Base-by-base conservation (phyloP, 2,888 invertebrate species). In the Heliothis peltigera region DNA sequence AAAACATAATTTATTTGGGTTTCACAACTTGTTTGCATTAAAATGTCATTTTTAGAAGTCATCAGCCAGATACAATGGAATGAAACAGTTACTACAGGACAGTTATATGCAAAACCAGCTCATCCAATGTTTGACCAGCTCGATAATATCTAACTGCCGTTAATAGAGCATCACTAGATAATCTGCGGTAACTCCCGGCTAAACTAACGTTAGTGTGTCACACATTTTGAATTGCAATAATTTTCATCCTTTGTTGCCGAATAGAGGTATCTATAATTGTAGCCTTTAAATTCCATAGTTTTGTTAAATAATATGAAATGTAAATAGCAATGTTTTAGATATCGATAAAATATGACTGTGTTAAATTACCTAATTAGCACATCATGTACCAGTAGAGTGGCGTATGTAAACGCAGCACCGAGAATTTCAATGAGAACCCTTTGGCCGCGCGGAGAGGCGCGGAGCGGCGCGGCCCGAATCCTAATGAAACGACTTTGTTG, bases 401-500 rank as follows among this genome's bases (percentile, higher is more conserved):
- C 51, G 6, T 49, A 63, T 63, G 48, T 64, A 62, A 80, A 68
- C 64, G 55, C 55, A 65, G 70, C 77, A 64, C 22, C 12, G 51
- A 51, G 71, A 77, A 79, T 80, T 68, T 79, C 76, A 72, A 82
- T 75, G 66, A 65, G 65, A 64, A 70, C 76, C 68, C 79, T 78
- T 75, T 69, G 57, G 65, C 52, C 55, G 58, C 57, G 61, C 43
- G 43, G 22, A 52, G 64, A 64, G 55, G 76, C 62, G 70, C 75
- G 69, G 68, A 53, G 53, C 61, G 56, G 77, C 63, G 70, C 76
- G 69, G 68, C 52, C 49, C 61, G 83, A 81, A 87, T 87, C 83
- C 76, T 84, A 87, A 87, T 86, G 84, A 87, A 84, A 77, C 82
- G 51, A 76, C 78, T 79, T 82, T 82, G 82, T 86, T 85, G 82